These are phyloP conservation scores for Oceanodroma leucorhoa DNA, from an alignment of 2,797 vertebrate species.

Conservation along the genomic window DNA sequence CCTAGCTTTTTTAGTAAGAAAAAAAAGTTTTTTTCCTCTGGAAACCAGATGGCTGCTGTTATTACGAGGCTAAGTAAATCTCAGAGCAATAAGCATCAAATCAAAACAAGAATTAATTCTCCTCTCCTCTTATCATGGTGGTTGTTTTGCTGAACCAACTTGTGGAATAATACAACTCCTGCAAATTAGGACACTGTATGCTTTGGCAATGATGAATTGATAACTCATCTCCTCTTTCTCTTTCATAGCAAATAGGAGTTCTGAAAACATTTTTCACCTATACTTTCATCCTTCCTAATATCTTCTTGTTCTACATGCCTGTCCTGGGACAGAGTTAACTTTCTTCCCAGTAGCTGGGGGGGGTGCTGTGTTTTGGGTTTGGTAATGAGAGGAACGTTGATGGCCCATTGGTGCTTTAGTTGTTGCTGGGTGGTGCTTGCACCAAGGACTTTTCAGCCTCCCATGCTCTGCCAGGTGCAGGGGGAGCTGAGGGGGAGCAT, in stretches of 20 bases:
- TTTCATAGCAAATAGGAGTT: not conserved
- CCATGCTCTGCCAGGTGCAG: too few species aligned
- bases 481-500: too few species aligned
- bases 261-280: not conserved
- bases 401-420: too few species aligned
- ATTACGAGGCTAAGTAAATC: constrained; percentile 52
- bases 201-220: not conserved
- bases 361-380: too few species aligned
- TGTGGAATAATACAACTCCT: constrained; percentile 2
- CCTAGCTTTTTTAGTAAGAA: not conserved
- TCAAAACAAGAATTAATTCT: constrained; percentile 55
- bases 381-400: too few species aligned
- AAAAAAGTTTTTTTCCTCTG: not conserved
- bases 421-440: too few species aligned
- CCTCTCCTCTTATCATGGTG: constrained; percentile 10
- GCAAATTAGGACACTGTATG: not conserved
- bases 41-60: constrained; percentile 60
- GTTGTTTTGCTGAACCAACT: constrained; percentile 19
- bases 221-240: not conserved
- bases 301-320: not conserved
- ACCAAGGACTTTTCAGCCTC: too few species aligned
- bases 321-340: too few species aligned
- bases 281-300: not conserved
- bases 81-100: constrained; percentile 61
- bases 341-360: too few species aligned